Conservation (phyloP, 2,888 invertebrate genomes). For the Laspeyria flexula region DNA sequence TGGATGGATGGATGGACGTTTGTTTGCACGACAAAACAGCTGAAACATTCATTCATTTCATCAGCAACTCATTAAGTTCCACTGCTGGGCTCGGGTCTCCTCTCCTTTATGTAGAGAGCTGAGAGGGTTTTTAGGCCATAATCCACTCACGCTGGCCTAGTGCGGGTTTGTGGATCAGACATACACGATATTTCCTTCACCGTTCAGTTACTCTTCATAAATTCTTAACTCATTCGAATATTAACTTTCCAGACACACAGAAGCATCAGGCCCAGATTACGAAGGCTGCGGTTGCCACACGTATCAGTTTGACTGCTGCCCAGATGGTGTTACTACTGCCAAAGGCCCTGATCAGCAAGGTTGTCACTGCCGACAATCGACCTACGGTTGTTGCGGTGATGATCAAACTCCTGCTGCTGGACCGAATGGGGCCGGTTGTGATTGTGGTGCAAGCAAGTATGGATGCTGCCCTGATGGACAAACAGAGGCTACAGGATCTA, state of each 20-base stretch:
- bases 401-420: slow-evolving; percentile 92
- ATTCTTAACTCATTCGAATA: too few relatives aligned
- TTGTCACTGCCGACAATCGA: slow-evolving; percentile 91
- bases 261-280: slow-evolving; percentile 91
- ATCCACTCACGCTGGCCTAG: too few relatives aligned
- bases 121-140: too few relatives aligned
- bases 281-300: slow-evolving; percentile 95
- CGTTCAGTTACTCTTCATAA: too few relatives aligned
- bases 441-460: slow-evolving; percentile 90
- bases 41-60: too few relatives aligned
- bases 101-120: too few relatives aligned
- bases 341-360: slow-evolving; percentile 88
- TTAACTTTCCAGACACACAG: slow-evolving; percentile 87
- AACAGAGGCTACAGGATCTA: slow-evolving; percentile 91
- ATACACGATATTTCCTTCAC: too few relatives aligned
- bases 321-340: slow-evolving; percentile 92
- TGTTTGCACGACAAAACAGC: too few relatives aligned
- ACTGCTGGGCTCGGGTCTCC: too few relatives aligned
- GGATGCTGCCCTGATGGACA: slow-evolving; percentile 96
- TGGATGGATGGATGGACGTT: too few relatives aligned
- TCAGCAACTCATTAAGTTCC: too few relatives aligned
- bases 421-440: slow-evolving; percentile 91
- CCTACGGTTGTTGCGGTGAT: slow-evolving; percentile 94
- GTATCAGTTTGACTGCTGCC: slow-evolving; percentile 96
- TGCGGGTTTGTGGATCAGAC: too few relatives aligned